Percentiles rank a stretch among this genome's conserved stretches.
These are phyloP conservation scores for Macrophya annulata DNA, from an alignment of 2,888 invertebrate species.

Conservation along the genomic window DNA sequence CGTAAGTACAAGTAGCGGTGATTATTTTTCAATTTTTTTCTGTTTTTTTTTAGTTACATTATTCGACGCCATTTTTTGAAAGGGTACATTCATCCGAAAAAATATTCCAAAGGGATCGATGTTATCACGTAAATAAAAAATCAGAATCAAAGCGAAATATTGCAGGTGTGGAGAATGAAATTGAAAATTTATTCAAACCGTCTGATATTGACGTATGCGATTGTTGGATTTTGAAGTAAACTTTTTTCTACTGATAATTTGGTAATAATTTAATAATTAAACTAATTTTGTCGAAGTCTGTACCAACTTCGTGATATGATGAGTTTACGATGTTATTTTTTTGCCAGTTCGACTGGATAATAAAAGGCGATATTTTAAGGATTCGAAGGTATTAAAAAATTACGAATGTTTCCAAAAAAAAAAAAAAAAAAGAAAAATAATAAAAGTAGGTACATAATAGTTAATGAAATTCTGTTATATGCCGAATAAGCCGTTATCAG, in stretches of 20 bases:
- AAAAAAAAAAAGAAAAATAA: background rate
- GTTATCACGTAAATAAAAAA: background rate
- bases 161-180: background rate
- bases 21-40: background rate
- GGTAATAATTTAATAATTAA: background rate
- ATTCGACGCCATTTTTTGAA: background rate
- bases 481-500: constrained; percentile 12
- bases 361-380: constrained; percentile 1
- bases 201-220: background rate
- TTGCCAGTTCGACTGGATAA: background rate
- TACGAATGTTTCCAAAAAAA: background rate
- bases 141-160: background rate
- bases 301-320: background rate
- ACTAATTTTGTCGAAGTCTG: constrained; percentile 20
- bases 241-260: background rate
- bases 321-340: constrained; percentile 8
- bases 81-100: constrained; percentile 9
- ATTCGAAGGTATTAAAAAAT: background rate
- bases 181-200: background rate
- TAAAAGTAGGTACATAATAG: background rate
- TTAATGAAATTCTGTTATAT: background rate
- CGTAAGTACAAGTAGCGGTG: background rate
- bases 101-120: background rate
- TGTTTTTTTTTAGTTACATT: background rate
- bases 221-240: background rate